Evolutionary conservation across 2,888 invertebrate genomes (phyloP).

Genomic region (Ophion costatus): DNA sequence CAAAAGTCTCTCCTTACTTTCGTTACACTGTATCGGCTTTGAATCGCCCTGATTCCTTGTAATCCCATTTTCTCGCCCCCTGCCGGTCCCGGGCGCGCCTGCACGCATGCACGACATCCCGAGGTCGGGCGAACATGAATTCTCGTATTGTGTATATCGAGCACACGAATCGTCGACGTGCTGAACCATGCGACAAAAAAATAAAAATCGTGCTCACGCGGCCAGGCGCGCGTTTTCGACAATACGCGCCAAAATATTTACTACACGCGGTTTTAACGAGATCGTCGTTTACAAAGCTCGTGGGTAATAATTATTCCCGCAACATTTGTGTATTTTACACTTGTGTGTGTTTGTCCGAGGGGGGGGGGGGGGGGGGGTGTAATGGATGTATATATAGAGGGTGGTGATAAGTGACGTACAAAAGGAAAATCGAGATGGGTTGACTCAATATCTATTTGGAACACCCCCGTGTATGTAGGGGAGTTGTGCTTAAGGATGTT

Average conservation of each 20-base stretch:
- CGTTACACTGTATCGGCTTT: constrained; percentile 3
- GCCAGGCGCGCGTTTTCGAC: too few relatives aligned
- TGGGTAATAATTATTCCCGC: too few relatives aligned
- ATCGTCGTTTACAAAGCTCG: constrained; percentile 6
- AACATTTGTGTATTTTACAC: too few relatives aligned
- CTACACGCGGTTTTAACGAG: constrained; percentile 2
- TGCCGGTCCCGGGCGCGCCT: background rate
- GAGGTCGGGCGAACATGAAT: background rate
- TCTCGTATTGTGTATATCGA: background rate
- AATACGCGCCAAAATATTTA: too few relatives aligned
- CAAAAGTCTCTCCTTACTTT: constrained; percentile 1
- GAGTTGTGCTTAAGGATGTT: too few relatives aligned
- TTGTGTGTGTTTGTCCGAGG: too few relatives aligned
- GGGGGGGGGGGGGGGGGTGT: too few relatives aligned
- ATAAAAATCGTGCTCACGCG: background rate
- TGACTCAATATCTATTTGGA: too few relatives aligned
- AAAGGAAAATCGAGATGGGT: too few relatives aligned
- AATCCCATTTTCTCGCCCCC: constrained; percentile 50
- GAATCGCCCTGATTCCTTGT: constrained; percentile 47
- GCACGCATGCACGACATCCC: background rate
- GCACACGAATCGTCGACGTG: background rate
- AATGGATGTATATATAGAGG: too few relatives aligned
- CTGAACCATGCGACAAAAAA: background rate
- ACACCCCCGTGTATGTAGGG: too few relatives aligned
- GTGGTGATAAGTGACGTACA: too few relatives aligned